Percentiles rank a stretch among this genome's conserved stretches.
These are phyloP conservation scores for Accipiter cooperii DNA, from an alignment of 2,113 vertebrate species.

Conservation along the genomic window DNA sequence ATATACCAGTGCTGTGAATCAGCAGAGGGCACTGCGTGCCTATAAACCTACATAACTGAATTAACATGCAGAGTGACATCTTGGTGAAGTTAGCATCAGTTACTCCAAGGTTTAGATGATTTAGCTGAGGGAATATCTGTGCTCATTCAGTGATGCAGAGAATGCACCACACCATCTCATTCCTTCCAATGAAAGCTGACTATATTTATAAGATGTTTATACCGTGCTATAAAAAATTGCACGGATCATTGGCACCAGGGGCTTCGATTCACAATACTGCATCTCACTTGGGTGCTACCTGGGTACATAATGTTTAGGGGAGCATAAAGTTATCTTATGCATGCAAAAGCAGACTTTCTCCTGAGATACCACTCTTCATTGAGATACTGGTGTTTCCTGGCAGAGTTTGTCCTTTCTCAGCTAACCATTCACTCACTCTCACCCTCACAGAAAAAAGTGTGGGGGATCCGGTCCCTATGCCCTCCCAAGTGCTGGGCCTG, in stretches of 20 bases:
- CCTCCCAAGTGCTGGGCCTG: background rate
- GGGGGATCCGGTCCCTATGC: background rate
- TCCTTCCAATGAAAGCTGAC: background rate
- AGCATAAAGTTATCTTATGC: background rate
- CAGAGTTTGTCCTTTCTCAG: background rate
- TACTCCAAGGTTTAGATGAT: background rate
- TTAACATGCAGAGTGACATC: background rate
- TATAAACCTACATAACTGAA: background rate
- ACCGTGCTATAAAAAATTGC: background rate
- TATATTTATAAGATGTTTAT: background rate
- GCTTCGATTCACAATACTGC: background rate
- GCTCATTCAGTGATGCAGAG: background rate
- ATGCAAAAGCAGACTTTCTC: background rate
- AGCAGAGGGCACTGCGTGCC: slow-evolving; percentile 36
- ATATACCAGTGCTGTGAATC: background rate
- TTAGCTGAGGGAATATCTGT: background rate
- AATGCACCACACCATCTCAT: background rate
- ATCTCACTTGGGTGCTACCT: background rate
- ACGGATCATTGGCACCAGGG: background rate
- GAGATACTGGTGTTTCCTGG: background rate
- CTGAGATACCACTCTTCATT: background rate
- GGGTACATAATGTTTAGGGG: background rate
- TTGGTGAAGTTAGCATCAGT: background rate
- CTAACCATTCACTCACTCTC: background rate
- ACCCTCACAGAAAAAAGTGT: background rate